phyloP scores from a whole-genome alignment of 2,888 invertebrate species.

The Boloria selene region DNA sequence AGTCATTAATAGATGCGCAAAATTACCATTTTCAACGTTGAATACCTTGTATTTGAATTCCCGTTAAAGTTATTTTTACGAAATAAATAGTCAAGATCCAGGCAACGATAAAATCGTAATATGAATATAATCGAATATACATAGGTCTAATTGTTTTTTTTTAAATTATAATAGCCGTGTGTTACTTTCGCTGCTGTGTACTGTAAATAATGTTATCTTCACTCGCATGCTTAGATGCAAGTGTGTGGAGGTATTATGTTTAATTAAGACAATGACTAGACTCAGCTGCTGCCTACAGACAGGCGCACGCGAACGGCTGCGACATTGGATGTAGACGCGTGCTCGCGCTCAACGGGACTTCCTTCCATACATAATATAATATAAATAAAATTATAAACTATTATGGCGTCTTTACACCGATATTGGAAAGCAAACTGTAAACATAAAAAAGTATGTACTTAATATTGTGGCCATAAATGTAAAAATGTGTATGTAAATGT shows the following conservation, averaged over 20 bases:
- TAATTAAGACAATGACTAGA: slow-evolving; percentile 65
- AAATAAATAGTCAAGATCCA: slow-evolving; percentile 25
- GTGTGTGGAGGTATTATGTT: slow-evolving; percentile 51
- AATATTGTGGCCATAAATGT: too few relatives aligned
- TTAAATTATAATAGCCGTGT: slow-evolving; percentile 23
- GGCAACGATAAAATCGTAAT: slow-evolving; percentile 26
- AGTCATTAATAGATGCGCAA: slow-evolving; percentile 31
- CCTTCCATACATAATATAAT: slow-evolving; percentile 1
- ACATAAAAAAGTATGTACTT: too few relatives aligned
- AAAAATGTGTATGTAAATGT: too few relatives aligned
- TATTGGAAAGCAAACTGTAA: background rate
- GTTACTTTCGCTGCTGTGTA: slow-evolving; percentile 30
- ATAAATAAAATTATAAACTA: background rate
- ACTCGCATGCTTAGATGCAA: slow-evolving; percentile 47
- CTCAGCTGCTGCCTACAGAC: slow-evolving; percentile 76
- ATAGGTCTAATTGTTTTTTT: slow-evolving; percentile 20
- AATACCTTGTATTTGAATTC: slow-evolving; percentile 35
- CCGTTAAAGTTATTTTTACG: slow-evolving; percentile 36
- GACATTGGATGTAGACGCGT: slow-evolving; percentile 14
- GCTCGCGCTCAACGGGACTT: slow-evolving; percentile 22
- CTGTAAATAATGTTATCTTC: slow-evolving; percentile 34
- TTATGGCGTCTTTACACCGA: background rate
- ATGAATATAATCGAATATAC: slow-evolving; percentile 27
- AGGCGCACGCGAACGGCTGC: slow-evolving; percentile 60
- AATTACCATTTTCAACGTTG: slow-evolving; percentile 36